Base-by-base conservation (phyloP, 2,797 vertebrate species). In the Sebastolobus altivelis region DNA sequence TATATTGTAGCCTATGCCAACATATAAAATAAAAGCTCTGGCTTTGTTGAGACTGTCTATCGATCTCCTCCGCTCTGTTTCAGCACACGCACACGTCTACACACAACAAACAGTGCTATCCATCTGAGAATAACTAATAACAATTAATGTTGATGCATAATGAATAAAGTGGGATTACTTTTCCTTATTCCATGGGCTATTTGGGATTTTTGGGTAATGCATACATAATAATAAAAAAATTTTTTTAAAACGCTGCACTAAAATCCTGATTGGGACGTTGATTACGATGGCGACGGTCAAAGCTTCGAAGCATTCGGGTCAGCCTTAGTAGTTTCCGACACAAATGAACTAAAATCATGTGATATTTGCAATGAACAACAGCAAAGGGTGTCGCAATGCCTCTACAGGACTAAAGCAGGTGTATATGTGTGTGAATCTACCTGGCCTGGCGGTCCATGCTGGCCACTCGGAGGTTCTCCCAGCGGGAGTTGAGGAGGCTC, bases 391-490 rank as follows among this genome's bases (percentile, higher is more conserved):
- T 5, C 29, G 8, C 18, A 37, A 25, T 11, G 46, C n/a, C 18
- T 6, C 13, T 59, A 6, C 22, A 66, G 20, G 18, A 37, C 3
- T 22, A 6, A 61, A 68, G 22, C 9, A 33, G 6, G 37, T 46
- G 10, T 54, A 1, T 11, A 12, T 18, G 27, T 35, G 8, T 52
- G 56, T 63, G 29, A 12, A 11, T 54, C 8, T 77, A 99, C 99
- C 96, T 96, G 76, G 98, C 97, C 89, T 99, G 99, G 20, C 99
- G 96, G 87, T 98, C 97, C 99, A 99, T 99, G 88, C 98, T 99
- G 33, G 95, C 97, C 75, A 99, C 97, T 35, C 99, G 91, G 0
- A 99, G 97, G 1, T 90, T 93, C 87, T 99, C 99, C 99, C 99
- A 99, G 73, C 99, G 96, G 0, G 97, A 97, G 79, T 99, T 99